A percentile compares a stretch with the other conserved stretches of the same genome.
Evolutionary conservation across 2,113 vertebrate genomes (phyloP).

Genomic region (Chunga burmeisteri): DNA sequence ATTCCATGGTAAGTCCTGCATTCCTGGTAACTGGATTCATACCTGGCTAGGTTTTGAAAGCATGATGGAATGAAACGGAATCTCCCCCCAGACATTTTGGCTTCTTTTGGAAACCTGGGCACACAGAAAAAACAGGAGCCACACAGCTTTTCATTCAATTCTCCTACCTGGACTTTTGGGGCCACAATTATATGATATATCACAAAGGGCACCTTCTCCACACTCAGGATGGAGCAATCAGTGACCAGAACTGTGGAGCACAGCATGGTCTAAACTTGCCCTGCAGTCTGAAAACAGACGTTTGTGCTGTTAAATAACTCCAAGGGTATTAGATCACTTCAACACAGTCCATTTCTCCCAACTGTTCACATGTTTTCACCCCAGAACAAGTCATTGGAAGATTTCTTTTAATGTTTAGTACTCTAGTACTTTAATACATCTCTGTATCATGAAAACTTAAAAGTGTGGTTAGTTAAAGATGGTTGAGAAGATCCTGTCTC

Average conservation of each 20-base stretch:
- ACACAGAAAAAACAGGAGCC: background rate
- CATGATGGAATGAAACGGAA: background rate
- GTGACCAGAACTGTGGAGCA: background rate
- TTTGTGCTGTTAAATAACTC: background rate
- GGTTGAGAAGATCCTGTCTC: background rate
- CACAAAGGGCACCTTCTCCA: background rate
- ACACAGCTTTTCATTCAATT: background rate
- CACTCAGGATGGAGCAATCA: background rate
- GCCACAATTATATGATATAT: background rate
- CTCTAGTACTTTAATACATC: background rate
- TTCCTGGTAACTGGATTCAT: slow-evolving; percentile 22
- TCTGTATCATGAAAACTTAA: background rate
- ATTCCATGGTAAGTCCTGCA: background rate
- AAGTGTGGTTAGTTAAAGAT: background rate
- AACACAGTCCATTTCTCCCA: background rate
- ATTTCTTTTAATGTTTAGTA: background rate
- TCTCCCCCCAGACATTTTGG: background rate
- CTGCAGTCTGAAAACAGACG: background rate
- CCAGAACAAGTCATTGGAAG: background rate
- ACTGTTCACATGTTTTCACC: background rate
- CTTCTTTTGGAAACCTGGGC: background rate
- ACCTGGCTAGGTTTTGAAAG: slow-evolving; percentile 14
- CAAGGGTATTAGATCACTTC: background rate
- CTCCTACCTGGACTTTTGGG: background rate
- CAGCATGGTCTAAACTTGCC: background rate